A percentile compares a stretch with the other conserved stretches of the same genome.
Conservation (phyloP, 2,888 invertebrate genomes). For the Aproaerema taeniolella region DNA sequence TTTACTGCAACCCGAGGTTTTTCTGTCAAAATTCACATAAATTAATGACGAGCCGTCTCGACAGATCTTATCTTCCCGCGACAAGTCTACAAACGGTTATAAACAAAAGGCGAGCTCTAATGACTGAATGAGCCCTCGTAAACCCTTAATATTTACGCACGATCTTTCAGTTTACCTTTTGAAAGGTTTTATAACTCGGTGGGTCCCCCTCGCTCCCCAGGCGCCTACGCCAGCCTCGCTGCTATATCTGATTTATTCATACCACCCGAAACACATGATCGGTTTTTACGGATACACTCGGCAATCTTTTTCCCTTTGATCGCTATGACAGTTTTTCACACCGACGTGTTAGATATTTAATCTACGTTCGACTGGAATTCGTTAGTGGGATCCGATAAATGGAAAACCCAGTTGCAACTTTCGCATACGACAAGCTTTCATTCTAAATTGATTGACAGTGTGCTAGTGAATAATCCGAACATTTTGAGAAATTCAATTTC, state of each 20-base stretch:
- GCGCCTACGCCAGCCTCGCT: constrained; percentile 58
- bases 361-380: constrained; percentile 21
- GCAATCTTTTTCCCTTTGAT: constrained; percentile 45
- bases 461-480: no score
- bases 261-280: constrained; percentile 71
- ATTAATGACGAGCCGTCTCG: constrained; percentile 58
- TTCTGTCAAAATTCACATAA: constrained; percentile 74
- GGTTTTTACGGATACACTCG: constrained; percentile 57
- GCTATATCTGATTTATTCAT: constrained; percentile 73
- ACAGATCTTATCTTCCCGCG: constrained; percentile 32
- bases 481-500: no score
- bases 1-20: constrained; percentile 47
- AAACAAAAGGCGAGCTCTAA: constrained; percentile 67
- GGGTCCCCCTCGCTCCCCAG: constrained; percentile 51
- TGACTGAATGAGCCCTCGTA: constrained; percentile 72
- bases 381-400: constrained; percentile 9
- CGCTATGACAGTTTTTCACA: constrained; percentile 26
- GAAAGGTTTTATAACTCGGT: constrained; percentile 66
- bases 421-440: constrained; percentile 20
- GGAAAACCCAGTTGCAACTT: constrained; percentile 16
- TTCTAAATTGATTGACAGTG: constrained; percentile 19
- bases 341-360: constrained; percentile 28
- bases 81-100: constrained; percentile 62
- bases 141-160: constrained; percentile 71
- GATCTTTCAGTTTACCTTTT: constrained; percentile 67